phyloP scores from a whole-genome alignment of 2,888 invertebrate species.

The Papilio demoleus region DNA sequence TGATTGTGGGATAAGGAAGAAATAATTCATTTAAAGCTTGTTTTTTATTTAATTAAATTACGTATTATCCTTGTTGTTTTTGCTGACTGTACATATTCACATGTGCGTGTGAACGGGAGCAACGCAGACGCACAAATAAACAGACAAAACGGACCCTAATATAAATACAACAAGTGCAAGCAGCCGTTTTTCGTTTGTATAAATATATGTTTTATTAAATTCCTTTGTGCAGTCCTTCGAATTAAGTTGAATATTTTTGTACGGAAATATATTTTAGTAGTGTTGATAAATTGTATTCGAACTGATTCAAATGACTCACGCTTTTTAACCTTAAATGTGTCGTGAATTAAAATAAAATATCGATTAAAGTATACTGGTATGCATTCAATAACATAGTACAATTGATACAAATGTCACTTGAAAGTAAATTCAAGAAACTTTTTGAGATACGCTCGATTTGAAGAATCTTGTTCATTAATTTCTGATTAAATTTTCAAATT shows the following conservation, averaged over 20 bases:
- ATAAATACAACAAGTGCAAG: slow-evolving; percentile 44
- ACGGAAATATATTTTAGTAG: not conserved
- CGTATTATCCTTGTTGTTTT: slow-evolving; percentile 41
- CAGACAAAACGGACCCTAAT: slow-evolving; percentile 46
- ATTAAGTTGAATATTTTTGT: slow-evolving; percentile 6
- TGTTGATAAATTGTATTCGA: not conserved
- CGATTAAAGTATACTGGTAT: no score
- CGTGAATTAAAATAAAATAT: no score
- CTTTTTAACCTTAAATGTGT: no score
- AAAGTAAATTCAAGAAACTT: not conserved
- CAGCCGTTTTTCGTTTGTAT: slow-evolving; percentile 22
- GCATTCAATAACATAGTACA: not conserved
- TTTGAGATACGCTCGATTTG: slow-evolving; percentile 9
- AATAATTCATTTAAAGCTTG: not conserved
- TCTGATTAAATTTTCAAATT: slow-evolving; percentile 31
- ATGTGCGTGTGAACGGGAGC: slow-evolving; percentile 64
- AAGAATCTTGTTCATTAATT: not conserved
- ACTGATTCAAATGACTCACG: no score
- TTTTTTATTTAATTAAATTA: not conserved
- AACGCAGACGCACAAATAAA: slow-evolving; percentile 59
- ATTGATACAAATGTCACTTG: not conserved
- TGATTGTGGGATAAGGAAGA: no score
- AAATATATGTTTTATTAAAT: slow-evolving; percentile 11
- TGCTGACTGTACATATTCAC: slow-evolving; percentile 51
- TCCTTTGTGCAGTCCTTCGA: slow-evolving; percentile 24